Base-by-base conservation (phyloP, 2,888 invertebrate species). In the Perizoma flavofasciatum region DNA sequence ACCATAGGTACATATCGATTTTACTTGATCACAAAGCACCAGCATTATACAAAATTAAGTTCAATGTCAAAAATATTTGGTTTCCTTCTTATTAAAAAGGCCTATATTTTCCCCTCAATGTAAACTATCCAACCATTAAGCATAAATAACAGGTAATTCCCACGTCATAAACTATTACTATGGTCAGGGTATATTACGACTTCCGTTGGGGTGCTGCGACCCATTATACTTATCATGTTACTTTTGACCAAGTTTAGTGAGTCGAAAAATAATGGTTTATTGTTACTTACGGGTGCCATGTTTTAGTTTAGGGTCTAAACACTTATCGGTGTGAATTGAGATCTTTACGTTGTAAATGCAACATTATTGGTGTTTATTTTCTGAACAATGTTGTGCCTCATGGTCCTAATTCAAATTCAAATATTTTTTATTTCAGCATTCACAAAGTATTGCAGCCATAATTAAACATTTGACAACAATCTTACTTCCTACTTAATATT, bases 141-240 rank as follows among this genome's bases (percentile, higher is more conserved):
- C 58, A 59, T 66, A 64, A 64, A 69, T 61, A 59, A 65, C 66
- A 49, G 57, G 59, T 62, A 59, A 60, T 67, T 67, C 61, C 57
- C 65, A 60, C 63, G 66, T 61, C 66, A 49, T 69, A 66, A 66
- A 67, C 59, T 53, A 67, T 65, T 67, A 69, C 66, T 54, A 61
- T 47, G 55, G 43, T 52, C 43, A 54, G 39, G 33, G 55, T 55
- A 56, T 49, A 61, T 67, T 62, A 63, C 46, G 61, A 66, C 70
- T 70, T 70, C 70, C 69, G 70, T 63, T 59, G 49, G 63, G 50
- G 60, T 48, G 49, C 37, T 33, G 32, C 43, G 34, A 40, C 41
- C 57, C 34, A 50, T 46, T 47, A 48, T 57, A n/a, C n/a, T n/a
- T n/a, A 53, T 56, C 9, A 10, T 49, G 53, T 56, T 46, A 55